phyloP scores from a whole-genome alignment of 2,888 invertebrate species.

The Macropis europaea region DNA sequence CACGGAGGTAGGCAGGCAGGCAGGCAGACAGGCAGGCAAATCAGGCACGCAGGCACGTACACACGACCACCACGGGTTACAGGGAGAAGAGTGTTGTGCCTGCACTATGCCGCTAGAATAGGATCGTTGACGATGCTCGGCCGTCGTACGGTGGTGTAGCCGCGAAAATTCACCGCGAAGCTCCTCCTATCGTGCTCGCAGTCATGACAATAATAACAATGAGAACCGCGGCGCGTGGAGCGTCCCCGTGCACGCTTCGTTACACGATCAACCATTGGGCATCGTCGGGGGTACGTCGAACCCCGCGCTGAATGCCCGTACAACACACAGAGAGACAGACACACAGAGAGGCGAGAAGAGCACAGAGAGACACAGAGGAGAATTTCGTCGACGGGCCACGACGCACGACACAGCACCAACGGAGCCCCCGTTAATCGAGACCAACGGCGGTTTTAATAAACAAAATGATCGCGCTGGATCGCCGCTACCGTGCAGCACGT shows the following conservation, averaged over 20 bases:
- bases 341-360: background rate
- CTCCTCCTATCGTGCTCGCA: conserved; percentile 52
- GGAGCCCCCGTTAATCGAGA: too few relatives aligned
- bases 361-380: background rate
- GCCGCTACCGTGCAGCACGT: too few relatives aligned
- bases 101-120: conserved; percentile 61
- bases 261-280: conserved; percentile 90
- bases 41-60: conserved; percentile 31
- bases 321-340: conserved; percentile 51
- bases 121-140: conserved; percentile 43
- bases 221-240: conserved; percentile 76
- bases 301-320: conserved; percentile 59
- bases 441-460: too few relatives aligned
- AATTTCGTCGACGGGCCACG: conserved; percentile 46
- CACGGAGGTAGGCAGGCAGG: conserved; percentile 37
- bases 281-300: conserved; percentile 82
- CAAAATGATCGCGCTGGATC: too few relatives aligned
- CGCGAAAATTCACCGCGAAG: conserved; percentile 63
- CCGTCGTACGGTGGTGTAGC: conserved; percentile 37
- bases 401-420: conserved; percentile 30
- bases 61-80: conserved; percentile 42
- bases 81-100: conserved; percentile 35
- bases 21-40: conserved; percentile 45
- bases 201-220: conserved; percentile 71
- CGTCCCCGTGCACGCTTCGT: conserved; percentile 85